Evolutionary conservation across 2,888 invertebrate genomes (phyloP).

Genomic region (Nesidiocoris tenuis): DNA sequence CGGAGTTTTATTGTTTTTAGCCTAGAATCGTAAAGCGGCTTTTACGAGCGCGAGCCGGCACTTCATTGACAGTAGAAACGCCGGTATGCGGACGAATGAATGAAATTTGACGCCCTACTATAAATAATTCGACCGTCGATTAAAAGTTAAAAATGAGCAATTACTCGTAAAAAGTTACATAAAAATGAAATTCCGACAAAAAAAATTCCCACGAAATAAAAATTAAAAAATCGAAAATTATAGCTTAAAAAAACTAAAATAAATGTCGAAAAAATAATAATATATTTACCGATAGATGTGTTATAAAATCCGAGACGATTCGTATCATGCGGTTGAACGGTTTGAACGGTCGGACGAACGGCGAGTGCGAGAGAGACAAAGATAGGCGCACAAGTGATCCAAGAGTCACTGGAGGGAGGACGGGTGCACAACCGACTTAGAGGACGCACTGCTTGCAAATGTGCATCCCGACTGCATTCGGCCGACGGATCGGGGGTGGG

Average conservation of each 20-base stretch:
- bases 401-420: constrained; percentile 29
- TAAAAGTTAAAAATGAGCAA: no score
- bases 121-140: no score
- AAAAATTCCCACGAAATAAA: constrained; percentile 1
- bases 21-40: neutral
- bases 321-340: constrained; percentile 26
- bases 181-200: neutral
- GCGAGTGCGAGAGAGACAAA: neutral
- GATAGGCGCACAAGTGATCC: constrained; percentile 32
- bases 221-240: neutral
- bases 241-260: neutral
- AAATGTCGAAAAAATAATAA: constrained; percentile 7
- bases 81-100: neutral
- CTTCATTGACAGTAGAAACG: neutral
- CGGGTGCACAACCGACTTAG: constrained; percentile 42
- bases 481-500: constrained; percentile 9
- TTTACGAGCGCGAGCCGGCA: neutral
- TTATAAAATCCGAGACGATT: constrained; percentile 40
- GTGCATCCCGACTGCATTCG: constrained; percentile 48
- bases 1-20: neutral
- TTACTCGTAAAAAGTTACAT: neutral
- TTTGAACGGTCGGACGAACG: neutral
- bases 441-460: constrained; percentile 48
- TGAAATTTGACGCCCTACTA: no score
- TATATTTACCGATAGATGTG: constrained; percentile 42